Evolutionary conservation across 2,888 invertebrate genomes (phyloP).

Genomic region (Chirona hameri): DNA sequence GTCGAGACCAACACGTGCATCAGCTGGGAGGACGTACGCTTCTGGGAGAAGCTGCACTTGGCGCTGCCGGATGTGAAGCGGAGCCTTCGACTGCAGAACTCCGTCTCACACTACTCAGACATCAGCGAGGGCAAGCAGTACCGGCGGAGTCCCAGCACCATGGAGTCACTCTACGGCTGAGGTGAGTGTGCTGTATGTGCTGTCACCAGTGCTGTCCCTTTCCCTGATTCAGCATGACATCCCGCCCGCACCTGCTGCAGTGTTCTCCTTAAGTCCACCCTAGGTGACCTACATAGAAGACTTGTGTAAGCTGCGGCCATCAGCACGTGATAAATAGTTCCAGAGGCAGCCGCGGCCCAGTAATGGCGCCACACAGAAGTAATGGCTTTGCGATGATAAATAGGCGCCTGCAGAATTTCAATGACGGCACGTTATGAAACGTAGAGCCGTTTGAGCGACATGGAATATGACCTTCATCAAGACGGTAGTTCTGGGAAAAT

Average conservation of each 20-base stretch:
- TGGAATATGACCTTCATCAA: no score
- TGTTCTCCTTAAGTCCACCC: no score
- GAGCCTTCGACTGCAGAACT: neutral
- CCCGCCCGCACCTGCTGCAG: no score
- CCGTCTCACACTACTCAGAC: neutral
- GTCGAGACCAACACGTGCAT: constrained; percentile 73
- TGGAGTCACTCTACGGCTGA: neutral
- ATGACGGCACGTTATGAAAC: no score
- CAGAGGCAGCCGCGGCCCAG: no score
- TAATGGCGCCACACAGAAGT: no score
- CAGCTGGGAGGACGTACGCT: constrained; percentile 82
- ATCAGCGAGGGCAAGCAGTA: neutral
- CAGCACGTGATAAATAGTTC: neutral
- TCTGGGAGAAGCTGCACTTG: constrained; percentile 89
- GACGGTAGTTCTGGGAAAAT: no score
- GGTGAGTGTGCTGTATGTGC: neutral
- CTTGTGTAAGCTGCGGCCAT: neutral
- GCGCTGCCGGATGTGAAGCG: constrained; percentile 69
- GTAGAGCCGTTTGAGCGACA: no score
- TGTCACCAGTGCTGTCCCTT: neutral
- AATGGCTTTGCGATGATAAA: no score
- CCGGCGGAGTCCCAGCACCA: neutral
- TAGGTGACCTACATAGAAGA: neutral
- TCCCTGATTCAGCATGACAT: no score
- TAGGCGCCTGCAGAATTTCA: no score